These are phyloP conservation scores for Betta splendens DNA, from an alignment of 2,797 vertebrate species.

Conservation along the genomic window DNA sequence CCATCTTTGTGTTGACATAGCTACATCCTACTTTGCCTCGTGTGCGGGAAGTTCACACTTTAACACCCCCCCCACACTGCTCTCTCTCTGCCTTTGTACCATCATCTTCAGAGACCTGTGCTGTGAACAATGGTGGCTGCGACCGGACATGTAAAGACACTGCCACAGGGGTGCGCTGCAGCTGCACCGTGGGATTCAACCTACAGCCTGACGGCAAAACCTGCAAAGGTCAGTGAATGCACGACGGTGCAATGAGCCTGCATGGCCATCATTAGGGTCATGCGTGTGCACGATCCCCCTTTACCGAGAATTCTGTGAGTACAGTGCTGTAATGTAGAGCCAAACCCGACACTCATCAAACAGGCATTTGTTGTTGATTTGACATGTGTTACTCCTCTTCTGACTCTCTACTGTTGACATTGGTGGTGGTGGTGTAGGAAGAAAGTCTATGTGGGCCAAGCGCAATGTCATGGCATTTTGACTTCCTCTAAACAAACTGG, in stretches of 20 bases:
- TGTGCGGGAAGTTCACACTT: slow-evolving; percentile 18
- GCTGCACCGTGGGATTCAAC: slow-evolving; percentile 96
- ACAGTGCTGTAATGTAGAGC: slow-evolving; percentile 54
- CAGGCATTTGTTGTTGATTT: slow-evolving; percentile 61
- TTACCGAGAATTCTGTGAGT: slow-evolving; percentile 16
- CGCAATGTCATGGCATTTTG: slow-evolving; percentile 53
- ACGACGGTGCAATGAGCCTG: slow-evolving; percentile 23
- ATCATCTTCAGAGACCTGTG: slow-evolving; percentile 90
- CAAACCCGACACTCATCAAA: slow-evolving; percentile 43
- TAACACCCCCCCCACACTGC: slow-evolving; percentile 56
- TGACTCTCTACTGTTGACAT: slow-evolving; percentile 58
- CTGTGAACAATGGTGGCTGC: slow-evolving; percentile 96
- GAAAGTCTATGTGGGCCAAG: slow-evolving; percentile 21
- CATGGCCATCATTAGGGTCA: not conserved
- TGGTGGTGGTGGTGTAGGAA: slow-evolving; percentile 54
- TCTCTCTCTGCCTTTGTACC: slow-evolving; percentile 21
- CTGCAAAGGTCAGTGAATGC: slow-evolving; percentile 93
- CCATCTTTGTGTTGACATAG: slow-evolving; percentile 55
- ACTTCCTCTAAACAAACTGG: slow-evolving; percentile 70
- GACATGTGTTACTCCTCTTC: slow-evolving; percentile 59
- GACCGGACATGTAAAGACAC: slow-evolving; percentile 98
- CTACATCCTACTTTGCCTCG: slow-evolving; percentile 65
- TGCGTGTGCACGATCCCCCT: not conserved
- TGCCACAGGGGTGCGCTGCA: slow-evolving; percentile 95
- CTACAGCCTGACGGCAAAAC: slow-evolving; percentile 97